Evolutionary conservation across 2,888 invertebrate genomes (phyloP).

Genomic region (Polia nebulosa): DNA sequence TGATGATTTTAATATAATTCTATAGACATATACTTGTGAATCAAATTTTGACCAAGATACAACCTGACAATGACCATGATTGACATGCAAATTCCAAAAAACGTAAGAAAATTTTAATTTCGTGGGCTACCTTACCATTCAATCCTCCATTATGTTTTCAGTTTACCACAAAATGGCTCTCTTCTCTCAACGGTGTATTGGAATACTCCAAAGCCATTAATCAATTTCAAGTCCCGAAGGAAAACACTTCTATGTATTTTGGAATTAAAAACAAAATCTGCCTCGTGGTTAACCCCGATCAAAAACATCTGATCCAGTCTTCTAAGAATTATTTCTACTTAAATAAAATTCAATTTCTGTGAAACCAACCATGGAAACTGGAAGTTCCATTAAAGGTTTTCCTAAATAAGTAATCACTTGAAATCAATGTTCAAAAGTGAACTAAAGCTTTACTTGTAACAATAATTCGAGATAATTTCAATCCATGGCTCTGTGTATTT

Average conservation of each 20-base stretch:
- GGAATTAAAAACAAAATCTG: background rate
- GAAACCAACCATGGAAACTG: constrained; percentile 11
- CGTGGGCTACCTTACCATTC: background rate
- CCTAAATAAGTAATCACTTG: constrained; percentile 13
- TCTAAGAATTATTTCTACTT: constrained; percentile 10
- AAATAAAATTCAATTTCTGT: constrained; percentile 11
- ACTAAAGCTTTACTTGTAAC: too few species aligned
- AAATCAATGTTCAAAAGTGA: constrained; percentile 8
- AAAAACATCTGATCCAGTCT: constrained; percentile 14
- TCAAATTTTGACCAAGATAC: too few species aligned
- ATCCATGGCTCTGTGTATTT: too few species aligned
- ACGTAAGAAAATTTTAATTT: too few species aligned
- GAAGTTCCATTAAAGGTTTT: background rate
- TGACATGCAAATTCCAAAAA: too few species aligned
- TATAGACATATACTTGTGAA: too few species aligned
- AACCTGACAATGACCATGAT: too few species aligned
- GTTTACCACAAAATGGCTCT: background rate
- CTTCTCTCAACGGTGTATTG: background rate
- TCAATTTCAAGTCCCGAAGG: background rate
- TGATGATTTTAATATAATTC: too few species aligned
- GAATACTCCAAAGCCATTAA: constrained; percentile 4
- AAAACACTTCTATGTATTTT: background rate
- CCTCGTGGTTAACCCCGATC: background rate
- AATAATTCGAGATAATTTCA: too few species aligned
- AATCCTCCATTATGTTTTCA: background rate